These are phyloP conservation scores for Hipposideros armiger DNA, from an alignment of 2,113 vertebrate genomes.

Conservation along the genomic window DNA sequence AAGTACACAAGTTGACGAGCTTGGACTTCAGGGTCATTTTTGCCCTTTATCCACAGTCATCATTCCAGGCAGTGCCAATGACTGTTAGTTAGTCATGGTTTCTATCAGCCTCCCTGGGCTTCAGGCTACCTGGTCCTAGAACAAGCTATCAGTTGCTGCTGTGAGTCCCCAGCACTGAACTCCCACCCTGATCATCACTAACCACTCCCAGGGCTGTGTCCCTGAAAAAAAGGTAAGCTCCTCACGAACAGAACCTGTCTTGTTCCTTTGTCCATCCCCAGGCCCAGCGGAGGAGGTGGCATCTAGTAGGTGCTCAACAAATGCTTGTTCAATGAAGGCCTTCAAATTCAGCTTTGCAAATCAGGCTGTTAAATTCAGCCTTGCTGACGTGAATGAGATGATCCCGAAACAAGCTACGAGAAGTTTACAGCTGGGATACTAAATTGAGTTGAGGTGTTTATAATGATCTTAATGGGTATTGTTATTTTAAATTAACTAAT, in stretches of 20 bases:
- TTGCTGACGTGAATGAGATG: not conserved
- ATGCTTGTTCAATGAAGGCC: not conserved
- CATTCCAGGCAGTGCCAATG: accelerated
- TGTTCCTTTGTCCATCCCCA: not conserved
- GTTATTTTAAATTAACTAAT: constrained; percentile 78
- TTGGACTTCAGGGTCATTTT: not conserved
- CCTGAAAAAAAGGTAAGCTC: accelerated
- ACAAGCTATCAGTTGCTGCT: not conserved
- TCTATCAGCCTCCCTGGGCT: not conserved
- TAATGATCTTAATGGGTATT: constrained; percentile 72
- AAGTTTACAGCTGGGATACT: constrained; percentile 39
- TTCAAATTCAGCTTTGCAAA: not conserved
- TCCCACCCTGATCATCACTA: not conserved
- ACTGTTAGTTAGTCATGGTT: accelerated
- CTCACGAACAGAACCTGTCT: not conserved
- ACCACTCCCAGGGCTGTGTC: not conserved
- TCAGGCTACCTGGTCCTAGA: too few relatives aligned
- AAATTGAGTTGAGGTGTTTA: constrained; percentile 33
- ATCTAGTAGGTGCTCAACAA: not conserved
- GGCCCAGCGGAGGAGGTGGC: not conserved
- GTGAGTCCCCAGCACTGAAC: accelerated
- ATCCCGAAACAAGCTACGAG: not conserved
- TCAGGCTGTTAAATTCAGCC: not conserved
- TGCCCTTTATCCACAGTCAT: accelerated
- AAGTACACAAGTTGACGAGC: not conserved